Base-by-base conservation (phyloP, 2,888 invertebrate species). In the Alsophila aescularia region DNA sequence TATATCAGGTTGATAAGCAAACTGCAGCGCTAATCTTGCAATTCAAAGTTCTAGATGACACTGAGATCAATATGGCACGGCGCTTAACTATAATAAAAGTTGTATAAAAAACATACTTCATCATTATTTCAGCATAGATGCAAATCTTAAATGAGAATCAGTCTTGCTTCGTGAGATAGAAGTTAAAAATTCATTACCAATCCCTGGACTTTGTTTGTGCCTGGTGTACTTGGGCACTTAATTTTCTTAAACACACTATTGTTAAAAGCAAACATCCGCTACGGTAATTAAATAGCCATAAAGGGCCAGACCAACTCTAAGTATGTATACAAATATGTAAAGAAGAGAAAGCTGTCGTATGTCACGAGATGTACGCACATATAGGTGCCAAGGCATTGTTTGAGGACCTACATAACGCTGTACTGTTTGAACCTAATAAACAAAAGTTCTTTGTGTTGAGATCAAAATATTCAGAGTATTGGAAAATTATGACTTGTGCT, bases 341-440 rank as follows among this genome's bases (percentile, higher is more conserved):
- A 45, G 60, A 59, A 69, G 81, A 77, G 82, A 83, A 82, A 82
- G 79, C 63, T 66, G 35, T 52, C 62, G 62, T 66, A 67, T 67
- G 50, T 51, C 45, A 39, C 36, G 45, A 56, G 39, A 50, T 51
- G 55, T 55, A 60, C 43, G 59, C 44, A 63, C 61, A 67, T 70
- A 72, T 77, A 76, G 72, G 75, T 71, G 67, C 64, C 39, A 59
- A 64, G 55, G 58, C 57, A 75, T 77, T 77, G 77, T 76, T 73
- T 51, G 49, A 51, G 50, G 42, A 62, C 67, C 50, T 47, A 51
- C 55, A 51, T 51, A 37, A 29, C 14, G 53, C 14, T 24, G 16
- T 27, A 8, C 36, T 14, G 42, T 31, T 35, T 45, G 9, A 45
- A 18, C 36, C 35, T 36, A 44, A 12, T 21, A 16, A 21, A 37